Evolutionary conservation across 30 jellyfish, hydroid and myxozoan genomes (phyloP).

Genomic region (Morbakka virulenta): DNA sequence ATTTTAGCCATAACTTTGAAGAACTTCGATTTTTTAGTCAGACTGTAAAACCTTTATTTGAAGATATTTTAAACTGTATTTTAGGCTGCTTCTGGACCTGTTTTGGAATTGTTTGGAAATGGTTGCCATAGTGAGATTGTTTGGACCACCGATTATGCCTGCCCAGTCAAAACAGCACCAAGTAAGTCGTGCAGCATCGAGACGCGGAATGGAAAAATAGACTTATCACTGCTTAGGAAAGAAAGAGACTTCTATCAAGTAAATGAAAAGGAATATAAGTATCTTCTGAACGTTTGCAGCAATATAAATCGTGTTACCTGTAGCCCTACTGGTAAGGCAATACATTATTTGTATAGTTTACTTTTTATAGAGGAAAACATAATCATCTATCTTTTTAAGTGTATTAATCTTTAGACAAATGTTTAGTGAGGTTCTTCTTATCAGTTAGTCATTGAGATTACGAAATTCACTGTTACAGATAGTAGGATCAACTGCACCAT

Average conservation of each 20-base stretch:
- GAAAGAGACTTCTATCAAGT: conserved; percentile 2
- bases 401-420: no score
- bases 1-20: no score
- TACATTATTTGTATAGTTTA: no score
- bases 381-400: no score
- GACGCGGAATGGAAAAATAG: conserved; percentile 44
- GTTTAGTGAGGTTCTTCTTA: no score
- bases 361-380: no score
- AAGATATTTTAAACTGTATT: no score
- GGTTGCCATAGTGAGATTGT: conserved; percentile 47
- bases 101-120: conserved; percentile 14
- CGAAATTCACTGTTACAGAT: no score
- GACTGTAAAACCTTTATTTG: no score
- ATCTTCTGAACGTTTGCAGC: conserved; percentile 53
- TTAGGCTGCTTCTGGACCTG: conserved; percentile 72
- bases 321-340: conserved; percentile 3
- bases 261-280: conserved; percentile 13
- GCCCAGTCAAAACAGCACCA: conserved; percentile 54
- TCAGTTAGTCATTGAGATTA: no score
- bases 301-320: conserved; percentile 51
- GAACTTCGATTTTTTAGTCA: no score
- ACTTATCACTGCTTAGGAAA: conserved; percentile 45
- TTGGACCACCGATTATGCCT: conserved; percentile 82
- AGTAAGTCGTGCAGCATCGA: conserved; percentile 45
- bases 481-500: no score